Evolutionary conservation across 1,140 invertebrate species (phyloP), one percentile per base, ranked within the genome.

Genomic region (Neodiprion lecontei): DNA sequence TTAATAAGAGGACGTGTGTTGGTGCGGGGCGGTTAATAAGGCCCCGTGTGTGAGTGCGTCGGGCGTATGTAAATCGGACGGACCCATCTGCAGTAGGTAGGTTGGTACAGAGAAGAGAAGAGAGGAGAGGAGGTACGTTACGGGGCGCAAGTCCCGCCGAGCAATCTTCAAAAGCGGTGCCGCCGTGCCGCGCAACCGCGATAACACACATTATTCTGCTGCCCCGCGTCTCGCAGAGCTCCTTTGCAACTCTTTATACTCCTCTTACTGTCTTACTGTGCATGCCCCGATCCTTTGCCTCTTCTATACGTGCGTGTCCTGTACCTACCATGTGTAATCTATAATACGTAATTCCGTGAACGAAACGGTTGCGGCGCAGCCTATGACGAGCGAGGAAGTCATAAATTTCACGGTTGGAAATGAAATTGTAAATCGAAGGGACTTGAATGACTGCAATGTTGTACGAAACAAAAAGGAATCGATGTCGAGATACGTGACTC

Each of bases 201-300:
- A 79, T 79, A 79, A 79, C 76, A 79, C 75, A 75, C 78, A 79
- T 79, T 79, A 79, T 79, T 79, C 77, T 66, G 28, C 28, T 40
- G 65, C 49, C 67, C 53, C 72, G 74, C 50, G 72, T 72, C 48
- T 21, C 67, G 17, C 61, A 17, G 61, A 3, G 61, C 12, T 65
- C 12, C 61, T 14, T 21, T 14, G 12, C 17, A 14, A 11, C 12
- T 12, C 21, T 12, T 14, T 23, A 69, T 69, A 12, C 67, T 14
- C 40, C 7, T 47, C 14, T 69, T 17, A 23, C 11, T 21, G 40
- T 47, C 10, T 21, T 23, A 21, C 40, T 17, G 23, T 69, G 12
- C 14, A 14, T 69, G 11, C 67, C 40, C 23, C 21, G 11, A 14
- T 23, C 21, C 9, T 69, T 47, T 69, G 7, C 21, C 10, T 14